These are phyloP conservation scores for Apamea anceps DNA, from an alignment of 2,888 invertebrate genomes.

Conservation along the genomic window DNA sequence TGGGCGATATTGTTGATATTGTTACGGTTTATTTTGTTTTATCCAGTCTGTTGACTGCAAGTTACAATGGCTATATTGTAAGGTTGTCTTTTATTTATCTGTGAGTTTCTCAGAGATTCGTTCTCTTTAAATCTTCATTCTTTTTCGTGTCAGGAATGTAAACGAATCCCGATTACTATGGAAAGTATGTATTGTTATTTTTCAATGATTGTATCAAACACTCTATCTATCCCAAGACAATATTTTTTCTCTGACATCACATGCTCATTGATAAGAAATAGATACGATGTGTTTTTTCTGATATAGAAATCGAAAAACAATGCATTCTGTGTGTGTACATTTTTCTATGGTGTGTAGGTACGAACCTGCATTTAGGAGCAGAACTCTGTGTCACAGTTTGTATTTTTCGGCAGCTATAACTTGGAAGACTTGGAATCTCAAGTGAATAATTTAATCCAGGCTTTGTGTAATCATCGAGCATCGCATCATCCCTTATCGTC, in stretches of 20 bases:
- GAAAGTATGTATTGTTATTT: background rate
- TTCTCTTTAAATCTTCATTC: background rate
- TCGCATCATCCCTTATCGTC: background rate
- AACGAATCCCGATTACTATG: background rate
- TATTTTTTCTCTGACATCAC: background rate
- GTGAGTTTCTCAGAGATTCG: background rate
- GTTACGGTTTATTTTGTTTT: constrained; percentile 2
- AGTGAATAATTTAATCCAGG: background rate
- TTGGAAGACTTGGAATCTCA: background rate
- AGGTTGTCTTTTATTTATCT: background rate
- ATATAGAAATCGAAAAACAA: background rate
- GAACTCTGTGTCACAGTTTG: background rate
- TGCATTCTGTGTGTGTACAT: background rate
- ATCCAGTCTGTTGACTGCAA: background rate
- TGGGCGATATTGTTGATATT: constrained; percentile 32
- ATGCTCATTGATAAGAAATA: background rate
- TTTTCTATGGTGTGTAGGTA: background rate
- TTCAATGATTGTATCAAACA: background rate
- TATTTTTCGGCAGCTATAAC: background rate
- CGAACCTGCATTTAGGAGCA: background rate
- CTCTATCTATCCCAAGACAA: background rate
- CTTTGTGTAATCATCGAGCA: background rate
- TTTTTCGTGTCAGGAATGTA: background rate
- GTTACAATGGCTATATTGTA: background rate
- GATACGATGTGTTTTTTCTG: background rate